Evolutionary conservation across 2,113 vertebrate species (phyloP).

Genomic region (Peromyscus leucopus): DNA sequence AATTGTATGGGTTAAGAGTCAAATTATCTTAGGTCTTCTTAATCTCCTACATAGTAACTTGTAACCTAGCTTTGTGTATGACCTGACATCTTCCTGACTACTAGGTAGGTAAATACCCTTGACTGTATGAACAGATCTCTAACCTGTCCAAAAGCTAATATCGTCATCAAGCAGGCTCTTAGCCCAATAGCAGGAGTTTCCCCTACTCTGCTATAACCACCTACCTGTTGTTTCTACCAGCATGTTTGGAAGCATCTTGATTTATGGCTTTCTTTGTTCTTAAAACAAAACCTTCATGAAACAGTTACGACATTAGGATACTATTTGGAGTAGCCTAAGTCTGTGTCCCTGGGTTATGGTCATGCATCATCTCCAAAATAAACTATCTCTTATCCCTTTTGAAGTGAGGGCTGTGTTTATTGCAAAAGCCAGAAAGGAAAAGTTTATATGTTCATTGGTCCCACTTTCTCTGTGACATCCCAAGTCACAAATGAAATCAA

Average conservation of each 20-base stretch:
- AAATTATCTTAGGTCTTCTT: background rate
- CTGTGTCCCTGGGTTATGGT: no score
- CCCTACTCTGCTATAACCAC: background rate
- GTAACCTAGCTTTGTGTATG: background rate
- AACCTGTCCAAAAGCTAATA: background rate
- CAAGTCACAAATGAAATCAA: background rate
- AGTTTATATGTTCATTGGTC: background rate
- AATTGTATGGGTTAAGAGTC: background rate
- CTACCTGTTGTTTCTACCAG: background rate
- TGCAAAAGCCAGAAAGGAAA: background rate
- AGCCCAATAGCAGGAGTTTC: no score
- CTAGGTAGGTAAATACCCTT: no score
- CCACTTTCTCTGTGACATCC: background rate
- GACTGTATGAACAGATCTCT: background rate
- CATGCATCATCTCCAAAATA: background rate
- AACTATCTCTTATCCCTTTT: background rate
- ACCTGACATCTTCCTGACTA: background rate
- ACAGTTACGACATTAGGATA: background rate
- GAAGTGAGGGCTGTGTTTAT: background rate
- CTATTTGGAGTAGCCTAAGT: no score
- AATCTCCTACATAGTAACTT: no score
- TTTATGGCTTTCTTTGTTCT: background rate
- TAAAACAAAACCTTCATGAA: background rate
- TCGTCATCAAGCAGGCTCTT: no score
- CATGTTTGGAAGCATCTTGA: background rate